phyloP scores from a whole-genome alignment of 2,888 invertebrate genomes.

The Hemaris fuciformis region DNA sequence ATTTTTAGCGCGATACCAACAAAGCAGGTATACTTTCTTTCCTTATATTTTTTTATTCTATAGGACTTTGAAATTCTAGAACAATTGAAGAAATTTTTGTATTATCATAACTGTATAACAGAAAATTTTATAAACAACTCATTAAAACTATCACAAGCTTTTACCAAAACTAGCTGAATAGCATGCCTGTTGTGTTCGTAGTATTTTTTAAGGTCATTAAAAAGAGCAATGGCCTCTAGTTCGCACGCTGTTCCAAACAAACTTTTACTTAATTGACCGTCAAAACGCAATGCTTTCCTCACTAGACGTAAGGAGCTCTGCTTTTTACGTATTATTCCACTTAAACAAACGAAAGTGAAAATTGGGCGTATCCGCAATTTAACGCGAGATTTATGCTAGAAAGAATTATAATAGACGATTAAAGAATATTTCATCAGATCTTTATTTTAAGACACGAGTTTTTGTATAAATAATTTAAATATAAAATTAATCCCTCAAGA shows the following conservation, averaged over 20 bases:
- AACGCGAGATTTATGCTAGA: neutral
- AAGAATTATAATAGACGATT: neutral
- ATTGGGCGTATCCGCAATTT: slow-evolving; percentile 30
- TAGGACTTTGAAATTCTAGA: neutral
- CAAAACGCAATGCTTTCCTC: slow-evolving; percentile 67
- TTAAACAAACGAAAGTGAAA: slow-evolving; percentile 64
- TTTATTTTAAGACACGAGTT: neutral
- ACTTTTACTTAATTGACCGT: slow-evolving; percentile 74
- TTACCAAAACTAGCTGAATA: slow-evolving; percentile 5
- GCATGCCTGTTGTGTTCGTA: neutral
- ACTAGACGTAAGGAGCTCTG: slow-evolving; percentile 49
- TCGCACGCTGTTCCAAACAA: slow-evolving; percentile 61
- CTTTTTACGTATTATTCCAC: slow-evolving; percentile 44
- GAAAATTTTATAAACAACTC: neutral
- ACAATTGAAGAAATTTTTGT: neutral
- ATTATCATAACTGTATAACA: neutral
- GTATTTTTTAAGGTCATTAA: slow-evolving; percentile 30
- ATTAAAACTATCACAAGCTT: slow-evolving; percentile 7
- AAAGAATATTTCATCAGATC: neutral
- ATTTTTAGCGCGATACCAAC: no score
- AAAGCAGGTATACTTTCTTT: no score
- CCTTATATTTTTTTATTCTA: neutral
- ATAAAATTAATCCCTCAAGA: no score
- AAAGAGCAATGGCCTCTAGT: slow-evolving; percentile 36
- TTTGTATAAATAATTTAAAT: neutral